Conservation (phyloP, 2,797 vertebrate genomes). For the Sciaenops ocellatus region DNA sequence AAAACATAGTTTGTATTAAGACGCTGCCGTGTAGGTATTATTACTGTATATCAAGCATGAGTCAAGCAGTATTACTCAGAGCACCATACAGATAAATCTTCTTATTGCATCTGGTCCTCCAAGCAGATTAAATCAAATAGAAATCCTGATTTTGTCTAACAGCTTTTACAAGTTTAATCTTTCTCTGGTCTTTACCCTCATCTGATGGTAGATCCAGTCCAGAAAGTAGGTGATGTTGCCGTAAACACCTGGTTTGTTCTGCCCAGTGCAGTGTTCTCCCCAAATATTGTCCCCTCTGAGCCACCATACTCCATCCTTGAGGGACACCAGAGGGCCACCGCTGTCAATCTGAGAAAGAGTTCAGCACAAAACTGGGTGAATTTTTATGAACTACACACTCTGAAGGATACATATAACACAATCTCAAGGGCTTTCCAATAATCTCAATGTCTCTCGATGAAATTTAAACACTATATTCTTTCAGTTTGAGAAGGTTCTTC, state of each 20-base stretch:
- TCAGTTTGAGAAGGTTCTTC: neutral
- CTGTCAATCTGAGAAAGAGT: slow-evolving; percentile 85
- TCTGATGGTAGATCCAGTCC: slow-evolving; percentile 90
- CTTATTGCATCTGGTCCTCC: slow-evolving; percentile 16
- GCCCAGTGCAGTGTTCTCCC: slow-evolving; percentile 83
- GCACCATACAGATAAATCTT: slow-evolving; percentile 23
- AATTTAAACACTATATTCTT: slow-evolving; percentile 8
- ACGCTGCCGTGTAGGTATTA: neutral
- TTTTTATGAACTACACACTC: neutral
- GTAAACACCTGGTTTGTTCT: slow-evolving; percentile 86
- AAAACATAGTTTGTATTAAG: neutral
- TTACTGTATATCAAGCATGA: neutral
- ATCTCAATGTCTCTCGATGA: neutral
- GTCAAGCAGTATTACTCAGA: neutral
- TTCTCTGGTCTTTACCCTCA: slow-evolving; percentile 84
- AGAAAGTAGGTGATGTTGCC: slow-evolving; percentile 85
- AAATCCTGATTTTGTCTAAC: neutral
- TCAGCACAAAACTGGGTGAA: slow-evolving; percentile 1
- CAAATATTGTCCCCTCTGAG: slow-evolving; percentile 88
- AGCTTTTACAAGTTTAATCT: neutral
- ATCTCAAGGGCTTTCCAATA: neutral
- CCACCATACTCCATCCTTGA: slow-evolving; percentile 88
- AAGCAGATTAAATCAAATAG: slow-evolving; percentile 17
- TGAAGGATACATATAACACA: neutral
- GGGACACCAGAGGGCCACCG: slow-evolving; percentile 87